A percentile compares a stretch with the other conserved stretches of the same genome.
phyloP scores from a whole-genome alignment of 2,113 vertebrate species.

The Piprites chloris region DNA sequence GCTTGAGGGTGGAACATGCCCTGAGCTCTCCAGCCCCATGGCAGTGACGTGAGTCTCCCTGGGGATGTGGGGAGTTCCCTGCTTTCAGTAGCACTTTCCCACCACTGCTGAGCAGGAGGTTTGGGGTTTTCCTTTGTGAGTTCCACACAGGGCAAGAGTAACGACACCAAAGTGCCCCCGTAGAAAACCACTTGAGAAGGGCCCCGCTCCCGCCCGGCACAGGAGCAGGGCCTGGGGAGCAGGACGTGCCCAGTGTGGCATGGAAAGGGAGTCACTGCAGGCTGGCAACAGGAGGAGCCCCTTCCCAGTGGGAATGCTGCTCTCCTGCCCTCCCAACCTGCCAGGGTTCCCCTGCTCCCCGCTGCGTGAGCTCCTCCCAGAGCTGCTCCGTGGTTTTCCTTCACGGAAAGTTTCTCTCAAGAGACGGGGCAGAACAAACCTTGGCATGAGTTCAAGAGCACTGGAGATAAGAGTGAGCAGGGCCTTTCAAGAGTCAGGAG shows the following conservation, averaged over 20 bases:
- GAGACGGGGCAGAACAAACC: background rate
- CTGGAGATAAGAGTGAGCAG: slow-evolving; percentile 33
- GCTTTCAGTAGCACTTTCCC: background rate
- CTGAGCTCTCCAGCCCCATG: background rate
- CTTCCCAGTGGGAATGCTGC: background rate
- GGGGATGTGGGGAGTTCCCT: background rate
- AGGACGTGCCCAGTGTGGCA: background rate
- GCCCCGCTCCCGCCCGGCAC: background rate
- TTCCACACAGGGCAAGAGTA: background rate
- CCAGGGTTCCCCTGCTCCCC: background rate
- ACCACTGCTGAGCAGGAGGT: background rate
- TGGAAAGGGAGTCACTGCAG: background rate
- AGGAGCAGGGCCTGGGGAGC: background rate
- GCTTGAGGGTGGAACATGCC: background rate
- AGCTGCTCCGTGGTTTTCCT: background rate
- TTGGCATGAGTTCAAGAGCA: background rate
- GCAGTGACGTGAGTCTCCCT: background rate
- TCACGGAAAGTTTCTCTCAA: background rate
- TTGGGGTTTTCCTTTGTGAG: background rate
- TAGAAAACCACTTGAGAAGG: background rate
- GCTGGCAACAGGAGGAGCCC: background rate
- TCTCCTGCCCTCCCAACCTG: background rate
- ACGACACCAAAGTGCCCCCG: fast-evolving
- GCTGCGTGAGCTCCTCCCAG: background rate
- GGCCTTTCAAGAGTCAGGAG: background rate